These are phyloP conservation scores for Cheilosia pagana DNA, from an alignment of 2,888 invertebrate species.

Conservation along the genomic window DNA sequence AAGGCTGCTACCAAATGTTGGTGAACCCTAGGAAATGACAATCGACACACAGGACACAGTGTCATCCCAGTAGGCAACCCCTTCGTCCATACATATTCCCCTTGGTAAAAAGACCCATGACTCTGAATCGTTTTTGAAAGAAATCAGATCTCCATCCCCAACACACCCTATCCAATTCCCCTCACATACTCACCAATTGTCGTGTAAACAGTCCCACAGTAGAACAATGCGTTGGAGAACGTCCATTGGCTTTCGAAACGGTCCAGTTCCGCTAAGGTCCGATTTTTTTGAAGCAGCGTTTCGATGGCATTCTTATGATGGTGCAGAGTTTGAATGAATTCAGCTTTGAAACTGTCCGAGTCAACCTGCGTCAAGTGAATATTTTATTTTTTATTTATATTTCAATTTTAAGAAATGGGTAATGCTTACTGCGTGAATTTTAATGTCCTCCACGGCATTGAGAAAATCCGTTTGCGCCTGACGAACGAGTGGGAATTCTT, in stretches of 20 bases:
- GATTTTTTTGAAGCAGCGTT: slow-evolving; percentile 77
- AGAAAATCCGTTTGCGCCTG: slow-evolving; percentile 79
- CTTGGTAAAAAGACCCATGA: no score
- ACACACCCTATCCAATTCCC: background rate
- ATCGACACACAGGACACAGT: no score
- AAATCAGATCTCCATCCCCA: no score
- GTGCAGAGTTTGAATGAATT: slow-evolving; percentile 84
- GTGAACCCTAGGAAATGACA: no score
- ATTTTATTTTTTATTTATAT: background rate
- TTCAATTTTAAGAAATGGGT: background rate
- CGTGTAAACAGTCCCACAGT: slow-evolving; percentile 94
- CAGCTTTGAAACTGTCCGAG: slow-evolving; percentile 84
- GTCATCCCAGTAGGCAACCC: no score
- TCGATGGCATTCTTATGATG: slow-evolving; percentile 85
- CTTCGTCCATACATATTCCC: no score
- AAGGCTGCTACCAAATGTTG: no score
- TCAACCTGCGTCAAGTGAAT: slow-evolving; percentile 63
- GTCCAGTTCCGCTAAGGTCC: slow-evolving; percentile 77
- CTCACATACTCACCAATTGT: slow-evolving; percentile 89
- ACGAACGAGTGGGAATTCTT: slow-evolving; percentile 74
- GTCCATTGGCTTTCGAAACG: slow-evolving; percentile 87
- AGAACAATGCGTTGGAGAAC: slow-evolving; percentile 94
- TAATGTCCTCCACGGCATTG: slow-evolving; percentile 81
- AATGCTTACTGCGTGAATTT: slow-evolving; percentile 77
- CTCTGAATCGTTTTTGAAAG: no score